A percentile compares a stretch with the other conserved stretches of the same genome.
These are phyloP conservation scores for Oxyteleia sp. DNA, from an alignment of 2,888 invertebrate species.

Conservation along the genomic window DNA sequence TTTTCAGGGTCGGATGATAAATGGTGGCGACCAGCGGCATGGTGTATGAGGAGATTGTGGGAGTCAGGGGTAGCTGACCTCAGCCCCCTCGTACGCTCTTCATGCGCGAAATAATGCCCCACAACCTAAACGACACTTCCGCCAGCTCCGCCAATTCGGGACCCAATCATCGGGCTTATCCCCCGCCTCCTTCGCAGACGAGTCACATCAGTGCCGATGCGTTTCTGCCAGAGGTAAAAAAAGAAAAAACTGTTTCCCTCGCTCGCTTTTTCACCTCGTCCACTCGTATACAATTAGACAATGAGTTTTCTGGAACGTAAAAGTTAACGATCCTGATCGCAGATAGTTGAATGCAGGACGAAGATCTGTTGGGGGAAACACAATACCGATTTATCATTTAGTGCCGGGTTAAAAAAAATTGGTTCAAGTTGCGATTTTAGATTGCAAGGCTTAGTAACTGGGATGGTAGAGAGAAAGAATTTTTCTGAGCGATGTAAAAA, in stretches of 20 bases:
- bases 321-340: slow-evolving; percentile 46
- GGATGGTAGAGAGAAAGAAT: too few relatives aligned
- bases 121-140: slow-evolving; percentile 85
- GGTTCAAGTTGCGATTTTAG: too few relatives aligned
- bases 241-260: too few relatives aligned
- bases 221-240: slow-evolving; percentile 86
- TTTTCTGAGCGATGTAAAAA: too few relatives aligned
- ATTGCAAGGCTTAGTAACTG: too few relatives aligned
- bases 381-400: too few relatives aligned
- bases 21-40: slow-evolving; percentile 86
- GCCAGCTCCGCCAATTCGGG: slow-evolving; percentile 85
- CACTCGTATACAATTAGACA: slow-evolving; percentile 20
- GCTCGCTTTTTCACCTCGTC: slow-evolving; percentile 24
- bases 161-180: slow-evolving; percentile 84
- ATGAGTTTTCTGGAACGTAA: slow-evolving; percentile 23
- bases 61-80: slow-evolving; percentile 88
- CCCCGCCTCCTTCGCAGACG: slow-evolving; percentile 81
- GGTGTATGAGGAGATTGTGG: slow-evolving; percentile 88
- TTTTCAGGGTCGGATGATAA: slow-evolving; percentile 82
- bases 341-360: background rate
- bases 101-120: slow-evolving; percentile 86
- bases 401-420: too few relatives aligned
- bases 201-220: slow-evolving; percentile 83
- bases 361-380: too few relatives aligned
- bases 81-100: slow-evolving; percentile 87